A percentile compares a stretch with the other conserved stretches of the same genome.
These are phyloP conservation scores for Ellobius talpinus DNA, from an alignment of 2,113 vertebrate species.

Conservation along the genomic window DNA sequence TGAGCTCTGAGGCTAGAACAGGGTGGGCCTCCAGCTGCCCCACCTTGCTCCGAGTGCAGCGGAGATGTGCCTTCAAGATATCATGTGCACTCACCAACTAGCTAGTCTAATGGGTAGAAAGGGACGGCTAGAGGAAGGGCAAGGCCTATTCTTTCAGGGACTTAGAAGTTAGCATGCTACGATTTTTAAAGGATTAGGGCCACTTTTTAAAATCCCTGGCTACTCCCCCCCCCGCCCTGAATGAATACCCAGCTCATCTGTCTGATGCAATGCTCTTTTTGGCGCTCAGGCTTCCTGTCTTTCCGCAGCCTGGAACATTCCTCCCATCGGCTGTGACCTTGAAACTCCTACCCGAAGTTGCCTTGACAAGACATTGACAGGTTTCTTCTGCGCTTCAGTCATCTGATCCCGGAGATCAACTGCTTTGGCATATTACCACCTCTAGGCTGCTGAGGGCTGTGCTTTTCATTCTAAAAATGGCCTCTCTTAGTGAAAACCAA, in stretches of 20 bases:
- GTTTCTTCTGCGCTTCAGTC: slow-evolving; percentile 44
- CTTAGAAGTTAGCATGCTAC: not conserved
- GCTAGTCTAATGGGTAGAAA: not conserved
- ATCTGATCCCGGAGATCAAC: not conserved
- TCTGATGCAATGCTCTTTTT: not conserved
- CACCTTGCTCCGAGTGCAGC: not conserved
- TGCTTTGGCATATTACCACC: not conserved
- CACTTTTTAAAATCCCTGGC: not conserved
- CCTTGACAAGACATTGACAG: slow-evolving; percentile 32
- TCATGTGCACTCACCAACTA: not conserved
- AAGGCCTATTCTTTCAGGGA: not conserved
- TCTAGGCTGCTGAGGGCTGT: not conserved
- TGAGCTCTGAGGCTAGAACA: not conserved
- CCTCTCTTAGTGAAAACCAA: not conserved
- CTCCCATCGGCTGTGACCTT: slow-evolving; percentile 17
- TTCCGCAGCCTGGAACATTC: not conserved
- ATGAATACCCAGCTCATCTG: slow-evolving; percentile 22
- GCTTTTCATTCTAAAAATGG: slow-evolving; percentile 47
- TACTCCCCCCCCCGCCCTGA: not conserved
- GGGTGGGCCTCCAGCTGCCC: not conserved
- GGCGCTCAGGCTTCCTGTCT: slow-evolving; percentile 4
- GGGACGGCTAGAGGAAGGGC: not conserved
- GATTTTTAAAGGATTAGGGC: slow-evolving; percentile 51
- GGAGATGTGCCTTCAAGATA: not conserved
- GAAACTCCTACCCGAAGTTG: not conserved